Evolutionary conservation across 2,113 vertebrate genomes (phyloP).

Genomic region (Anser brachyrhynchus): DNA sequence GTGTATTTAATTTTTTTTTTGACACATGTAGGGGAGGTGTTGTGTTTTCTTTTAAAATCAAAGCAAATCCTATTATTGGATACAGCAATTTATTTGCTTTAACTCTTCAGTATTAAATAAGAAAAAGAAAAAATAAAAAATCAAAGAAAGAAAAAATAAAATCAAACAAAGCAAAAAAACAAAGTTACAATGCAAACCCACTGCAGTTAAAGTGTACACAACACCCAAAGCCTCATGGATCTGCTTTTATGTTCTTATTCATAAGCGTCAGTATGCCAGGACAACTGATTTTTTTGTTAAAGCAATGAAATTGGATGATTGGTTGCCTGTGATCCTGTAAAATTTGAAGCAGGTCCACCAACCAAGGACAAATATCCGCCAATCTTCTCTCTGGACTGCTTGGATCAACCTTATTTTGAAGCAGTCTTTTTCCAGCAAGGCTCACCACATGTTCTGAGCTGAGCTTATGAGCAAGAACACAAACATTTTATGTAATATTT

Average conservation of each 20-base stretch:
- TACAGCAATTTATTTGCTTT: neutral
- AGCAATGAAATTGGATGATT: neutral
- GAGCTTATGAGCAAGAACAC: neutral
- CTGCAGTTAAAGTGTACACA: neutral
- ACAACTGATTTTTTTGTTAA: neutral
- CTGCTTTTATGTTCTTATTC: slow-evolving; percentile 6
- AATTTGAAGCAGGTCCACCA: neutral
- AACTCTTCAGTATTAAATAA: neutral
- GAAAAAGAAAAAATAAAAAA: no score
- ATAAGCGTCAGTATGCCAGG: neutral
- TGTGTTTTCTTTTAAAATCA: neutral
- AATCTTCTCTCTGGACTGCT: neutral
- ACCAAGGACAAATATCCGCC: neutral
- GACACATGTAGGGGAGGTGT: neutral
- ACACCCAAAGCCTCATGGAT: neutral
- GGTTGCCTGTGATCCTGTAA: neutral
- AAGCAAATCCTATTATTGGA: neutral
- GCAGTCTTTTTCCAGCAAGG: neutral
- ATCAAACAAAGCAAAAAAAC: neutral
- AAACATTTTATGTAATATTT: neutral
- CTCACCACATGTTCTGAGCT: neutral
- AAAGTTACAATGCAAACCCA: neutral
- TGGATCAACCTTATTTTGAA: neutral
- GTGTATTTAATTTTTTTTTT: neutral
- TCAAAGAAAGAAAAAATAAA: no score